Percentiles rank a stretch among this genome's conserved stretches.
phyloP scores from a whole-genome alignment of 2,797 vertebrate species.

The Enteromius unitaeniatus region DNA sequence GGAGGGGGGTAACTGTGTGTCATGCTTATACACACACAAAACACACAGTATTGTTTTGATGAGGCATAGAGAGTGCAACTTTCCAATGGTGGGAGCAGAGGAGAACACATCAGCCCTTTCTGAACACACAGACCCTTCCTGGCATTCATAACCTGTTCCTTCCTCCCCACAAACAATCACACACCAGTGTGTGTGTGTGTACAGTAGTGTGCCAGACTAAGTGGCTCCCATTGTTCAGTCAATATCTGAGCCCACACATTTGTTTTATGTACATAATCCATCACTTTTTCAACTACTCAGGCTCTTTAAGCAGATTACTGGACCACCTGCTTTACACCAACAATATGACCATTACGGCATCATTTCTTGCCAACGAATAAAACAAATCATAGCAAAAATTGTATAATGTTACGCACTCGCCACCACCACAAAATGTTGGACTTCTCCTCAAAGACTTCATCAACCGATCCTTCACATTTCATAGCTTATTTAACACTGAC shows the following conservation, averaged over 20 bases:
- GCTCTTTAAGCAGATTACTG: constrained; percentile 36
- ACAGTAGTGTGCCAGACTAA: constrained; percentile 52
- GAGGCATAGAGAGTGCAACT: constrained; percentile 61
- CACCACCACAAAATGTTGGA: constrained; percentile 11
- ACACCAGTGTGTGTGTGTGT: constrained; percentile 44
- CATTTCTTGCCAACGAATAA: background rate
- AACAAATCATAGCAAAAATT: constrained; percentile 14
- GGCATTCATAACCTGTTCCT: constrained; percentile 80
- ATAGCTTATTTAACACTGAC: constrained; percentile 1
- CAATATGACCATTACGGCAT: constrained; percentile 16
- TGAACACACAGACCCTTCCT: constrained; percentile 73
- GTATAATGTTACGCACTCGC: background rate
- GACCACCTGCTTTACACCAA: constrained; percentile 45
- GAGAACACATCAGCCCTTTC: constrained; percentile 52
- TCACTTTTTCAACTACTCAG: constrained; percentile 26
- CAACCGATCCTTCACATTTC: constrained; percentile 2
- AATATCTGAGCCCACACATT: constrained; percentile 54
- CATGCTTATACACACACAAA: constrained; percentile 47
- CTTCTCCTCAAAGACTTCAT: constrained; percentile 10
- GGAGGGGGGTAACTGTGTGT: constrained; percentile 10
- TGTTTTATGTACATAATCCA: constrained; percentile 43
- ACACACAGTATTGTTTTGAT: constrained; percentile 68
- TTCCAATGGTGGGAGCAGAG: constrained; percentile 73
- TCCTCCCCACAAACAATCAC: constrained; percentile 69
- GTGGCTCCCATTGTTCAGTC: constrained; percentile 58